phyloP scores from a whole-genome alignment of 2,888 invertebrate species.

The Anaspis maculata region DNA sequence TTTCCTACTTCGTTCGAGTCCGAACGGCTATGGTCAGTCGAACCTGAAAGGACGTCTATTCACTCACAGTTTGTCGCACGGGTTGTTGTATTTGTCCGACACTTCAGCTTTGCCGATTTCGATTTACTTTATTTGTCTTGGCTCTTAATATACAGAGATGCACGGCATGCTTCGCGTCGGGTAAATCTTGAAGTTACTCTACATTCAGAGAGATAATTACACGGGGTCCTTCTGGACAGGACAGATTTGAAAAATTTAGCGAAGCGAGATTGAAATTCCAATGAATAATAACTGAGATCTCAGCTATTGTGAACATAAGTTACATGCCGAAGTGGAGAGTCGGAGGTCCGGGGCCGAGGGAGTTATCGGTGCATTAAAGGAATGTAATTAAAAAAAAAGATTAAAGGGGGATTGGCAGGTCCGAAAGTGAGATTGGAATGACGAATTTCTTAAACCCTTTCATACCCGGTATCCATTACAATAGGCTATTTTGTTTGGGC shows the following conservation, averaged over 20 bases:
- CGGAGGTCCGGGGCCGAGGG: conserved; percentile 17
- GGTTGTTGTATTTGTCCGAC: conserved; percentile 43
- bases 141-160: conserved; percentile 18
- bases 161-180: conserved; percentile 15
- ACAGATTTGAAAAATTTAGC: conserved; percentile 11
- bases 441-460: too few relatives aligned
- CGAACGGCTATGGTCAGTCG: conserved; percentile 37
- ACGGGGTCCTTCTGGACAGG: conserved; percentile 10
- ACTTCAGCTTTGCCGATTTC: conserved; percentile 14
- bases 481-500: too few relatives aligned
- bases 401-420: too few relatives aligned
- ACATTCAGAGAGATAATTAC: conserved; percentile 6
- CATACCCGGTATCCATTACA: too few relatives aligned
- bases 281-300: conserved; percentile 1
- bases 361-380: conserved; percentile 14
- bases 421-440: too few relatives aligned
- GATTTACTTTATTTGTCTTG: conserved; percentile 17
- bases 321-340: conserved; percentile 16
- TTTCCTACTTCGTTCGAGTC: conserved; percentile 47
- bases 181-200: conserved; percentile 11
- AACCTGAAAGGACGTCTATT: conserved; percentile 28
- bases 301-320: conserved; percentile 1
- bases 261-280: conserved; percentile 12
- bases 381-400: conserved; percentile 1
- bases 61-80: conserved; percentile 8